Percentiles rank a stretch among this genome's conserved stretches.
Conservation (phyloP, 2,888 invertebrate species). For the Dolichopus griseipennis region DNA sequence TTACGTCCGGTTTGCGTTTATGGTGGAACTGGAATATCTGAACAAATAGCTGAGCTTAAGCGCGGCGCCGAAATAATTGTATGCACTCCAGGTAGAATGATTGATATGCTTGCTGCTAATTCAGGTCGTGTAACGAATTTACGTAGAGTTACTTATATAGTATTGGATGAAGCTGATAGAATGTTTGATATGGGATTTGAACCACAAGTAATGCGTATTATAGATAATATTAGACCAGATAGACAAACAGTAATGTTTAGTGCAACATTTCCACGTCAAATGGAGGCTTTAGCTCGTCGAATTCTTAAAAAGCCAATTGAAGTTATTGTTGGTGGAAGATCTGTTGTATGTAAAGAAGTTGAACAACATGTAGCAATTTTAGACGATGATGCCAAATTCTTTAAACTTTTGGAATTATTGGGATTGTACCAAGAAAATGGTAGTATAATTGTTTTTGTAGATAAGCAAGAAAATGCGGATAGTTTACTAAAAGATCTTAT, state of each 20-base stretch:
- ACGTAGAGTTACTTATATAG: constrained; percentile 92
- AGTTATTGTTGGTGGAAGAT: constrained; percentile 93
- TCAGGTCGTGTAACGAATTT: constrained; percentile 96
- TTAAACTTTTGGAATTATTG: constrained; percentile 94
- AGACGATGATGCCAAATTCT: constrained; percentile 95
- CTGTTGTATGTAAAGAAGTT: constrained; percentile 95
- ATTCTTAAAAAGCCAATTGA: constrained; percentile 93
- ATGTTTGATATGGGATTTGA: constrained; percentile 99
- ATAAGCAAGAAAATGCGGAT: constrained; percentile 97
- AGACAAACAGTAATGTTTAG: constrained; percentile 98
- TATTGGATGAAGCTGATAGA: constrained; percentile 96
- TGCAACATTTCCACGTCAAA: constrained; percentile 96
- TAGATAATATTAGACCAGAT: constrained; percentile 94
- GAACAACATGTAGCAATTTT: constrained; percentile 88
- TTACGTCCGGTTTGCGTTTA: constrained; percentile 93
- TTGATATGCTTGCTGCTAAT: constrained; percentile 98
- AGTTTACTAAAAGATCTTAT: constrained; percentile 86
- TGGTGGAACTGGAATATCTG: constrained; percentile 93
- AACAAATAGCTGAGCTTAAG: constrained; percentile 88
- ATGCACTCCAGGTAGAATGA: constrained; percentile 98
- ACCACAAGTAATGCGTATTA: constrained; percentile 71
- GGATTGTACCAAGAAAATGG: constrained; percentile 86
- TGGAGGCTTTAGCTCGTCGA: constrained; percentile 94
- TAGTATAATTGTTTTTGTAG: constrained; percentile 93
- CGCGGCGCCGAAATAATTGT: constrained; percentile 97